Base-by-base conservation (phyloP, 2,797 vertebrate species). In the Dromococcyx pavoninus region DNA sequence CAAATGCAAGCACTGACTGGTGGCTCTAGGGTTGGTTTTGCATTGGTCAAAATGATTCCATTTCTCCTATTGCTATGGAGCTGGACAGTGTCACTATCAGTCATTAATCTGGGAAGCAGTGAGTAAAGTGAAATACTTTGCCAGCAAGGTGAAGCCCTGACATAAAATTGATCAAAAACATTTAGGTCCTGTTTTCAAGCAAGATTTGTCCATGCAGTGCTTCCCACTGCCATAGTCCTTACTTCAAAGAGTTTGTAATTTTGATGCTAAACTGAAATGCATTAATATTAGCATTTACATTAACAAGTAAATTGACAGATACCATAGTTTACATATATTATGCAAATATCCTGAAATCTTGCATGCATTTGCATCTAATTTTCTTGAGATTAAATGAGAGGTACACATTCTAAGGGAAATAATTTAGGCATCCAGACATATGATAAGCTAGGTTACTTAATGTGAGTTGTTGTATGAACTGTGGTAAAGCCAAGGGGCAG, bases 301-400 rank as follows among this genome's bases (percentile, higher is more conserved):
- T 95, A 94, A 90, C 65, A 95, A 95, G 54, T 80, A 96, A 97
- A 97, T 93, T 96, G 97, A 92, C 94, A 95, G 84, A 96, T 96
- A 91, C 86, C 94, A 93, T 77, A 65, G 70, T 94, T 97, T 96
- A 94, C 82, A 91, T 90, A 85, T 69, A 94, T 95, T 97, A 97
- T 97, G 89, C 44, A 97, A 96, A 97, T 96, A 81, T 71, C 61
- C 78, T 71, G 35, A 89, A 95, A 93, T 89, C 32, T 86, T 88
- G 94, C 82, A 94, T 79, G 48, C 24, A 94, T 97, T 96, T 96
- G 81, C 85, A 74, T 96, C 43, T 84, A 51, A 84, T 95, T 97
- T 96, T 94, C 82, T 94, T 91, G 91, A 86, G 77, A 93, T 93
- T 92, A 96, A 93, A 93, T 94, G 91, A 96, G 80, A 91, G 24